Evolutionary conservation across 2,888 invertebrate genomes (phyloP).

Genomic region (Melieria picta): DNA sequence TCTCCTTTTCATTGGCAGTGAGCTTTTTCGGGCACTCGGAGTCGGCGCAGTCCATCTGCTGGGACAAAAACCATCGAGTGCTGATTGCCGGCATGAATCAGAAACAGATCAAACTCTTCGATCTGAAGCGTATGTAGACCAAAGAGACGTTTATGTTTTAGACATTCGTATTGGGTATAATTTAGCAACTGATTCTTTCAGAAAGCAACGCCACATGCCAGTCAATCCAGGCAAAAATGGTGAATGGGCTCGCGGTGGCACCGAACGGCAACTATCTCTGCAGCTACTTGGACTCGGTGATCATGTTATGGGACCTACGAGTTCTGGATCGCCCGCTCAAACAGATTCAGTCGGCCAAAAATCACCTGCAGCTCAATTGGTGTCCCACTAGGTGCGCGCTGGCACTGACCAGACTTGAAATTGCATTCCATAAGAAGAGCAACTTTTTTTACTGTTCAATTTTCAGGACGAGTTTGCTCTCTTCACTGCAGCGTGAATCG

Average conservation of each 20-base stretch:
- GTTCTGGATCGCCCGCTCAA: conserved; percentile 86
- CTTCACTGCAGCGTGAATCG: conserved; percentile 84
- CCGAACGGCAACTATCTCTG: conserved; percentile 83
- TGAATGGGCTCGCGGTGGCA: conserved; percentile 84
- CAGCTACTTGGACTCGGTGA: conserved; percentile 83
- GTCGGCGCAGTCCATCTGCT: conserved; percentile 83
- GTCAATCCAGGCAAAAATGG: conserved; percentile 74
- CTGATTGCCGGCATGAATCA: conserved; percentile 90
- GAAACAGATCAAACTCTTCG: conserved; percentile 88
- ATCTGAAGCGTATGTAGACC: conserved; percentile 80
- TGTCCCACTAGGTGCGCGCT: conserved; percentile 78
- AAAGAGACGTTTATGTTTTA: not conserved
- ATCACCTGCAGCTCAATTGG: conserved; percentile 82
- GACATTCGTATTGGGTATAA: not conserved
- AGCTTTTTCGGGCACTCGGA: conserved; percentile 86
- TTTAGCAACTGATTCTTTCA: conserved; percentile 57
- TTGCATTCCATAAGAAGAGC: not conserved
- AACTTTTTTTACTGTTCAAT: not conserved
- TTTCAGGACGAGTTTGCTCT: conserved; percentile 75
- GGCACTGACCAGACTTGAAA: not conserved
- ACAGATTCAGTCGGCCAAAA: conserved; percentile 71
- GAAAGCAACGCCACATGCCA: conserved; percentile 74
- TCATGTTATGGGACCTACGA: conserved; percentile 89
- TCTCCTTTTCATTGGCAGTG: conserved; percentile 37
- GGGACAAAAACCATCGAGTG: conserved; percentile 80